Evolutionary conservation across 1,140 invertebrate species (phyloP), one percentile per base, ranked within the genome.

Genomic region (Tetraneura akinire): DNA sequence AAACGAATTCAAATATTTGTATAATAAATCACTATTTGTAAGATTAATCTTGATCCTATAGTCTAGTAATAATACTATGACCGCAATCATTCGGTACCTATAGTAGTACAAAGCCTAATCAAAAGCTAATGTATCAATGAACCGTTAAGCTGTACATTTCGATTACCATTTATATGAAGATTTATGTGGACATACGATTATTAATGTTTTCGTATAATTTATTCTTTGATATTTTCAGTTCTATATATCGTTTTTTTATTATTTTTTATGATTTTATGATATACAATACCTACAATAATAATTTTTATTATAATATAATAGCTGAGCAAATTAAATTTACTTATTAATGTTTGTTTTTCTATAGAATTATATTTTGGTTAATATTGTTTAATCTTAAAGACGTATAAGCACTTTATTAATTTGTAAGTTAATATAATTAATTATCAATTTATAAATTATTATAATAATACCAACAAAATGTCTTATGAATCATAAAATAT

Each of bases 31-130:
- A 64, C 62, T 10, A 26, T 21, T 37, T 3, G n/a, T n/a, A 26
- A 64, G 64, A 68, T n/a, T 6, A 68, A 10, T 11, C n/a, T 49
- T 26, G 66, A 49, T 70, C 66, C 8, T 8, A n/a, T n/a, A 18
- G 23, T 70, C 23, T 16, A 47, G 66, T 49, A 70, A 70, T 70
- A 70, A 49, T 49, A 21, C 66, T 29, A 21, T 49, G 23, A 18
- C 10, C 14, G 16, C 14, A 1, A 26, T 49, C 47, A 49, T 70
- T 26, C 21, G 45, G 45, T n/a, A n/a, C n/a, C n/a, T n/a, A n/a
- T n/a, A n/a, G n/a, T 42, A 49, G 16, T 49, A 29, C 8, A 49
- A 49, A 49, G 47, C 45, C 13, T 49, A 49, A 70, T 49, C 45
- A 70, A 70, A 29, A n/a, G 14, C 11, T 45, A 49, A 26, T 49